A percentile compares a stretch with the other conserved stretches of the same genome.
These are phyloP conservation scores for Dicrostonyx torquatus DNA, from an alignment of 2,797 vertebrate genomes.

Conservation along the genomic window DNA sequence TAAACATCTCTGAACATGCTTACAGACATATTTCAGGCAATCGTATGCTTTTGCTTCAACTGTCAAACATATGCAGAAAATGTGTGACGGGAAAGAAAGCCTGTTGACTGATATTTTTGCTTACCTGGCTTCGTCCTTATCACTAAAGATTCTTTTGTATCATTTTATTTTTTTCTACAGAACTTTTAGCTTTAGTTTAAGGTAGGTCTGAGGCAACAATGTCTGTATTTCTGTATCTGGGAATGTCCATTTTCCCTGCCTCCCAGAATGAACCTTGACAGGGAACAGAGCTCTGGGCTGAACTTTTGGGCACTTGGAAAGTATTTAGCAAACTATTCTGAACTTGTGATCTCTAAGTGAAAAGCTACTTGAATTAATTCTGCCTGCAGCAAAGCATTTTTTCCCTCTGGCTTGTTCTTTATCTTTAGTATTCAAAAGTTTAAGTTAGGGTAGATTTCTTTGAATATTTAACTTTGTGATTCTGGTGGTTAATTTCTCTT, in stretches of 20 bases:
- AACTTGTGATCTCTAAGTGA: not conserved
- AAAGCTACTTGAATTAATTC: slow-evolving; percentile 5
- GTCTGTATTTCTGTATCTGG: not conserved
- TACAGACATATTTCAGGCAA: not conserved
- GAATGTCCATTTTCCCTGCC: not conserved
- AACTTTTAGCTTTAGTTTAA: not conserved
- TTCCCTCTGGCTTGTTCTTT: not conserved
- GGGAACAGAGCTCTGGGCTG: not conserved
- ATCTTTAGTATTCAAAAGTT: slow-evolving; percentile 17
- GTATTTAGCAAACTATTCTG: not conserved
- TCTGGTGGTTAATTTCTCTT: not conserved
- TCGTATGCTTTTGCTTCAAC: not conserved
- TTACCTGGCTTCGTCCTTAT: not conserved
- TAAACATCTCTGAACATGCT: not conserved
- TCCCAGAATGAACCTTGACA: not conserved
- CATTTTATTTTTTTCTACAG: slow-evolving; percentile 19
- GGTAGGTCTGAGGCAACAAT: not conserved
- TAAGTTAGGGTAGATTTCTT: not conserved
- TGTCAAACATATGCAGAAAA: not conserved
- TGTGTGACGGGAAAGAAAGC: not conserved
- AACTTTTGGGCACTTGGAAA: not conserved
- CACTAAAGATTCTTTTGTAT: not conserved
- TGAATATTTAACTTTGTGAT: not conserved
- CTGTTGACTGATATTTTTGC: not conserved
- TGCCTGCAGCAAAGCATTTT: not conserved